Conservation (phyloP, 2,797 vertebrate genomes). For the Chelmon rostratus region DNA sequence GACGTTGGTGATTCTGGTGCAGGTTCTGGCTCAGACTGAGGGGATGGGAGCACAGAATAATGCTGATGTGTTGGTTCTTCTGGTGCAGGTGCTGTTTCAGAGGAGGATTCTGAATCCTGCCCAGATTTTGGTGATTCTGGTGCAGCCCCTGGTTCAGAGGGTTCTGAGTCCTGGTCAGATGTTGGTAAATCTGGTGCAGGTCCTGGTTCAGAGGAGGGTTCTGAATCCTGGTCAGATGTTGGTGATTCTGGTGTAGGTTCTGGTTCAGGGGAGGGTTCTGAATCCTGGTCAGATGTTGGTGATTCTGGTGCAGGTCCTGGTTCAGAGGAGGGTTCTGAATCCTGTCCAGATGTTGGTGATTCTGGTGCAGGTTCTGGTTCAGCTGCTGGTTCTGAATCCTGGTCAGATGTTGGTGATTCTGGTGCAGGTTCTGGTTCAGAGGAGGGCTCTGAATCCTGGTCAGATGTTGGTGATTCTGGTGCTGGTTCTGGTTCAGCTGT, state of each 20-base stretch:
- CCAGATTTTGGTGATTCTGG: neutral
- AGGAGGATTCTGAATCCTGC: neutral
- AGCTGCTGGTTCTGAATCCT: rapidly evolving
- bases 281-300: neutral
- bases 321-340: no score
- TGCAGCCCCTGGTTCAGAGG: no score
- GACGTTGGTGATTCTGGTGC: neutral
- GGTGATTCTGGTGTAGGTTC: neutral
- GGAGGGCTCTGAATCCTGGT: rapidly evolving
- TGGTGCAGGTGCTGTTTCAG: neutral
- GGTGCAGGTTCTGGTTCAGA: neutral
- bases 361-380: neutral
- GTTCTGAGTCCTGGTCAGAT: neutral
- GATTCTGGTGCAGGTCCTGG: neutral
- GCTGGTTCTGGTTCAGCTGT: neutral
- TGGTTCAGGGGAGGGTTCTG: neutral
- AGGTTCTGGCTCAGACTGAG: no score
- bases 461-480: neutral
- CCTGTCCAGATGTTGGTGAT: neutral
- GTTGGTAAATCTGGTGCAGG: neutral
- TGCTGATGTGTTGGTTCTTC: neutral
- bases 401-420: neutral
- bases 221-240: neutral
- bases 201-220: rapidly evolving
- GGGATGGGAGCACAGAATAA: neutral